A percentile compares a stretch with the other conserved stretches of the same genome.
Conservation (phyloP, 2,888 invertebrate species). For the Stomorhina lunata region DNA sequence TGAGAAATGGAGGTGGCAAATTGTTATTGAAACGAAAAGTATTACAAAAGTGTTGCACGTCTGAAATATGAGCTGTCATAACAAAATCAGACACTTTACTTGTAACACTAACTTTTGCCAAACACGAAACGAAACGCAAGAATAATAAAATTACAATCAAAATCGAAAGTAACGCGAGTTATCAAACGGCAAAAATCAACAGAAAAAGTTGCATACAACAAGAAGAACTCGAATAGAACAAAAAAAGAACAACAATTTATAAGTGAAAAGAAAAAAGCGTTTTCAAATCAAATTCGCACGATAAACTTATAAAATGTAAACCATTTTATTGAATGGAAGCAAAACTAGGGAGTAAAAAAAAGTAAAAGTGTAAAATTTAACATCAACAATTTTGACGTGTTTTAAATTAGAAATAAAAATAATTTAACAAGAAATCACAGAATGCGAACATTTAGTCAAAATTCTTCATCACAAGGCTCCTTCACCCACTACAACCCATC, state of each 20-base stretch:
- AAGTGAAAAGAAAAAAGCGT: conserved; percentile 12
- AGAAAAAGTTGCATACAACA: not conserved
- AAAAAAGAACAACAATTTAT: conserved; percentile 4
- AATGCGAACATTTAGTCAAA: conserved; percentile 38
- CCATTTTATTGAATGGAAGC: not conserved
- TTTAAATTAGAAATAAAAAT: conserved; percentile 56
- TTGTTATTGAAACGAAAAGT: conserved; percentile 53
- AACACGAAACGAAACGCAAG: conserved; percentile 63
- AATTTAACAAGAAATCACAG: conserved; percentile 28
- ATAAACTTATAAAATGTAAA: conserved; percentile 1
- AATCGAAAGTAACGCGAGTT: conserved; percentile 57
- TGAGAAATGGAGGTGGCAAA: not conserved
- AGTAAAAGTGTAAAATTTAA: conserved; percentile 19
- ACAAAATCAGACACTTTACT: conserved; percentile 64
- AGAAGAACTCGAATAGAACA: not conserved
- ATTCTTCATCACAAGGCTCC: conserved; percentile 26
- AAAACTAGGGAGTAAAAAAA: not conserved
- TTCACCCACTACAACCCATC: not conserved
- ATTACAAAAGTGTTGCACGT: conserved; percentile 62
- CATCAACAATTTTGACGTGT: conserved; percentile 50
- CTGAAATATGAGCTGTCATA: conserved; percentile 65
- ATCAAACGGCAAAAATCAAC: conserved; percentile 35
- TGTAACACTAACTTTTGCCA: conserved; percentile 55
- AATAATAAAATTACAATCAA: conserved; percentile 16
- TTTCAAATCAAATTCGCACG: conserved; percentile 49